phyloP scores from a whole-genome alignment of 2,888 invertebrate genomes.

The Hypena proboscidalis region DNA sequence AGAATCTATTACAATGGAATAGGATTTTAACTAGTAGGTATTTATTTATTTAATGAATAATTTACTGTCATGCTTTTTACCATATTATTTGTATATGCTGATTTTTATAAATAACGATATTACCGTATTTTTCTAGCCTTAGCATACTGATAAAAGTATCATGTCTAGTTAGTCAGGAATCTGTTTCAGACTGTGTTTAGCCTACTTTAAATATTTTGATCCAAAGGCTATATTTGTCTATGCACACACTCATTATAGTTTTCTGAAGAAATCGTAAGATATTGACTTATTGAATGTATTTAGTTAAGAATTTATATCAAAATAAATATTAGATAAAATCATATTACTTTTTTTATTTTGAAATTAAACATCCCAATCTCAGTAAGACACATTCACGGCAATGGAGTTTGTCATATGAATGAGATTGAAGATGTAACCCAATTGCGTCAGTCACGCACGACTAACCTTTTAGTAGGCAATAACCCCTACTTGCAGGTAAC shows the following conservation, averaged over 20 bases:
- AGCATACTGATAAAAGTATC: conserved; percentile 3
- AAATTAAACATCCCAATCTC: neutral
- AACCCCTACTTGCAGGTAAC: too few relatives aligned
- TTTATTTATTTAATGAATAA: too few relatives aligned
- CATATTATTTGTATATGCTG: conserved; percentile 33
- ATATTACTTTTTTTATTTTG: neutral
- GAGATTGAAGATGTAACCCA: neutral
- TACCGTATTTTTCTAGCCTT: conserved; percentile 24
- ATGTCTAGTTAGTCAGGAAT: too few relatives aligned
- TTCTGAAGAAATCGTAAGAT: conserved; percentile 19
- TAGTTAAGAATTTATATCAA: conserved; percentile 37
- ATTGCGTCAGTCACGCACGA: too few relatives aligned
- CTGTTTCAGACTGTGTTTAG: too few relatives aligned
- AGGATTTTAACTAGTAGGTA: too few relatives aligned
- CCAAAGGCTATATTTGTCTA: neutral
- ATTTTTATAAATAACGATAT: conserved; percentile 17
- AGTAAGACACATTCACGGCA: neutral
- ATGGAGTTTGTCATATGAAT: neutral
- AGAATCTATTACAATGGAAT: conserved; percentile 10
- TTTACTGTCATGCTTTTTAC: conserved; percentile 20
- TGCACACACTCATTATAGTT: conserved; percentile 9
- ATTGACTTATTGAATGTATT: conserved; percentile 31
- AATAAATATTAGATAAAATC: conserved; percentile 25
- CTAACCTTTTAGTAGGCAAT: too few relatives aligned
- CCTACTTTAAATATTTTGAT: too few relatives aligned